Conservation (phyloP, 2,888 invertebrate genomes). For the Eupithecia abbreviata region DNA sequence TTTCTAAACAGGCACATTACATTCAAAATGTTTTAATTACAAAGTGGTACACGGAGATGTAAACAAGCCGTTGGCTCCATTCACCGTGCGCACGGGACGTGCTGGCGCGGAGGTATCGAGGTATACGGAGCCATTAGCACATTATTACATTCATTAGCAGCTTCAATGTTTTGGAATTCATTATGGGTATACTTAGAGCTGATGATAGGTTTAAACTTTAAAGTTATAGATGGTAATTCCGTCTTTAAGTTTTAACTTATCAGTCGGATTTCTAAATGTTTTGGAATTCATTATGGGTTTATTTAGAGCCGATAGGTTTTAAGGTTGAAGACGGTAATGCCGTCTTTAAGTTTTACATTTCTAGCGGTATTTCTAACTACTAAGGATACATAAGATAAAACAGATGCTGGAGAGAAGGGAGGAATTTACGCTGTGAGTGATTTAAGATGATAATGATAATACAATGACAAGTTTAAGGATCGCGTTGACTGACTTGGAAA, state of each 20-base stretch:
- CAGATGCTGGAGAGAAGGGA: constrained; percentile 1
- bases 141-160: constrained; percentile 58
- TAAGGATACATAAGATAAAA: neutral
- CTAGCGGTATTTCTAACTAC: neutral
- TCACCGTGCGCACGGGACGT: constrained; percentile 31
- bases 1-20: neutral
- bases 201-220: neutral
- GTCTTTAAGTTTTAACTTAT: too few species aligned
- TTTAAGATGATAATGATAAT: neutral
- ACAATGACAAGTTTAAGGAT: neutral
- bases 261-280: neutral
- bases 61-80: constrained; percentile 8
- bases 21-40: constrained; percentile 31
- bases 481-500: neutral
- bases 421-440: neutral
- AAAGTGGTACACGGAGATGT: constrained; percentile 44
- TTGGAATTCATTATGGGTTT: constrained; percentile 3
- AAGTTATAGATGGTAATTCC: too few species aligned
- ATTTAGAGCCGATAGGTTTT: constrained; percentile 6
- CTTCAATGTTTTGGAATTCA: constrained; percentile 20
- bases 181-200: constrained; percentile 10
- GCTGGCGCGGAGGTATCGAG: constrained; percentile 52
- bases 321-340: neutral
- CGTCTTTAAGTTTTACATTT: too few species aligned
- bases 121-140: constrained; percentile 52